Evolutionary conservation across 2,797 vertebrate species (phyloP).

Genomic region (Petrocephalus schoutedeni): DNA sequence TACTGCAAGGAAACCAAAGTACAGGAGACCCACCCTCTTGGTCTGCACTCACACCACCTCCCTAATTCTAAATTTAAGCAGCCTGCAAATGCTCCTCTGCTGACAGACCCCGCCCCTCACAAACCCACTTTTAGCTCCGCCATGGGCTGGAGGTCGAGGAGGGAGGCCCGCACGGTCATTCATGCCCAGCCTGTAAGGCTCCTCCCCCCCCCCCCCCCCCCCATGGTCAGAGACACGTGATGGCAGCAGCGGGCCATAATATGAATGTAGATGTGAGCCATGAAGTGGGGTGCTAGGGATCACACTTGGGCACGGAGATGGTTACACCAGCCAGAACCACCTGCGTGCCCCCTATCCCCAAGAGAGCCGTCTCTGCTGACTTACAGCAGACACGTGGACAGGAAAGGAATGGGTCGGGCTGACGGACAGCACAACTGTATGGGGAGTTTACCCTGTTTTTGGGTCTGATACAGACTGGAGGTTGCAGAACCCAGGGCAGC

Average conservation of each 20-base stretch:
- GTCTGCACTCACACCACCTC: neutral
- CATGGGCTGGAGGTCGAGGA: neutral
- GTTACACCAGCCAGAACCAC: neutral
- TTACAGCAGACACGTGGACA: neutral
- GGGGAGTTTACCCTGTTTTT: neutral
- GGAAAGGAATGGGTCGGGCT: neutral
- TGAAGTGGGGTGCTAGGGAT: neutral
- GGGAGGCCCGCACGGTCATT: neutral
- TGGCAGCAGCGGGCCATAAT: neutral
- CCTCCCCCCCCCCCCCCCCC: neutral
- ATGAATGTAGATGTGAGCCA: neutral
- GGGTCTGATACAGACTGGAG: neutral
- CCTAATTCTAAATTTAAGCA: constrained; percentile 10
- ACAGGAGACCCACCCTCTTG: neutral
- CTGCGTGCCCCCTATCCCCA: neutral
- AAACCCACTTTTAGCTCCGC: neutral
- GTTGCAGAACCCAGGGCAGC: neutral
- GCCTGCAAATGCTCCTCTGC: neutral
- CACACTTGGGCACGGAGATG: neutral
- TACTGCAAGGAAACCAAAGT: neutral
- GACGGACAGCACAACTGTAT: neutral
- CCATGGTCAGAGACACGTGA: neutral
- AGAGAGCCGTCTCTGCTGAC: neutral
- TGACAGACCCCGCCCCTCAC: neutral
- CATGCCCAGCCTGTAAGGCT: neutral